Evolutionary conservation across 1,140 invertebrate species (phyloP).

Genomic region (Hetaerina americana): DNA sequence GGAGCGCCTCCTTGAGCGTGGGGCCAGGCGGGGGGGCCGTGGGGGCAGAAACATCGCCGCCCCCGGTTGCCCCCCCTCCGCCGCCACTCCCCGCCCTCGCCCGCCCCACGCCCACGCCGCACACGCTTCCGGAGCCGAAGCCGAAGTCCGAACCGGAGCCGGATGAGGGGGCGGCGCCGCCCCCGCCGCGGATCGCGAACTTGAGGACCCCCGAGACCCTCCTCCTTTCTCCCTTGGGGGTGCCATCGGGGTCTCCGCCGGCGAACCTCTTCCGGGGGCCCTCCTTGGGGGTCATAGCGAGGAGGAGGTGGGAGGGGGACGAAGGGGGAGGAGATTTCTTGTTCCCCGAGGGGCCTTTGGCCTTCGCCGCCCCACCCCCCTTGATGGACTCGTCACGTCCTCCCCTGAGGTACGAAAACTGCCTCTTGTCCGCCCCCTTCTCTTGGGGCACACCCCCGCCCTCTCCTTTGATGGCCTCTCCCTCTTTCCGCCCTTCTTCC

Average conservation of each 20-base stretch:
- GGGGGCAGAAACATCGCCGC: not conserved
- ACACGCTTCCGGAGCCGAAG: not conserved
- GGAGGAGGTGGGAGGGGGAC: not conserved
- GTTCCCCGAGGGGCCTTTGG: not conserved
- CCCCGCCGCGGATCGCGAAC: not conserved
- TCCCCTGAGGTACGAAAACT: not conserved
- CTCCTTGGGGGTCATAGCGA: not conserved
- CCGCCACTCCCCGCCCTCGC: not conserved
- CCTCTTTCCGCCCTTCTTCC: not conserved
- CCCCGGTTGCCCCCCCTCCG: not conserved
- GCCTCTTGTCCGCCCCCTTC: not conserved
- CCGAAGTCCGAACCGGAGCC: not conserved
- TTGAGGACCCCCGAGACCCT: not conserved
- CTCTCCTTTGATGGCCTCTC: not conserved
- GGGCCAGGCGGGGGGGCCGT: not conserved
- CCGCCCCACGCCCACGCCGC: not conserved
- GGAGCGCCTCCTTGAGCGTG: not conserved
- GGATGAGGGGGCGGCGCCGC: not conserved
- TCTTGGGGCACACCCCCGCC: not conserved
- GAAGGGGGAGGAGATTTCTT: not conserved
- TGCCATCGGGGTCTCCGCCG: not conserved
- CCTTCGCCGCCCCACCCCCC: not conserved
- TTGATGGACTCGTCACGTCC: not conserved
- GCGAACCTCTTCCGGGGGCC: not conserved
- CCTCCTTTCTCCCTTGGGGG: not conserved